A percentile compares a stretch with the other conserved stretches of the same genome.
These are phyloP conservation scores for Chionomys nivalis DNA, from an alignment of 2,113 vertebrate genomes.

Conservation along the genomic window DNA sequence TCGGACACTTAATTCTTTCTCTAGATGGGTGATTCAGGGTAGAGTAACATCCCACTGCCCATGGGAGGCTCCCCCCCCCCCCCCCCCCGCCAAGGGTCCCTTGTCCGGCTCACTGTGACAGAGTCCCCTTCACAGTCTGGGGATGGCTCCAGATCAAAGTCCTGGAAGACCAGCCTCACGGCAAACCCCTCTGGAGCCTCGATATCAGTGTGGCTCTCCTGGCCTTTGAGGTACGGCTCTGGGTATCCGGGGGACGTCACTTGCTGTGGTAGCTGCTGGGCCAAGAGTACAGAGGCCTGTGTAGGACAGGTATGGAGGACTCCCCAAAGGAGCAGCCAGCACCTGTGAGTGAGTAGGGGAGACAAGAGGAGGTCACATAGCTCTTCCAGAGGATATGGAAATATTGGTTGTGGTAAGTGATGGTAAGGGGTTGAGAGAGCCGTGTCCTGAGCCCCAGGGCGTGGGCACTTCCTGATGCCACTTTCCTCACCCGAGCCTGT, in stretches of 20 bases:
- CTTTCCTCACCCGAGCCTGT: not conserved
- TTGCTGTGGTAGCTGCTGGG: conserved; percentile 47
- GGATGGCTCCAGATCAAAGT: conserved; percentile 63
- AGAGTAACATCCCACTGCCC: not conserved
- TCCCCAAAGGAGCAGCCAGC: conserved; percentile 73
- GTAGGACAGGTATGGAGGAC: conserved; percentile 55
- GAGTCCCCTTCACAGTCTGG: conserved; percentile 61
- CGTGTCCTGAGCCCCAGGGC: not conserved
- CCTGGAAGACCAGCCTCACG: conserved; percentile 71
- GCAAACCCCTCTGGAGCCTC: conserved; percentile 64
- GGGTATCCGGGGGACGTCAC: conserved; percentile 67
- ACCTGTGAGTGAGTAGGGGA: not conserved
- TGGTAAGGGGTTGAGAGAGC: not conserved
- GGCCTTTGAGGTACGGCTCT: conserved; percentile 53
- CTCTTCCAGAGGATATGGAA: not conserved
- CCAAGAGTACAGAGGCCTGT: conserved; percentile 21
- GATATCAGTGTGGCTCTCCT: conserved; percentile 44
- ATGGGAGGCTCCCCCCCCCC: not conserved
- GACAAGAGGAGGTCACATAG: not conserved
- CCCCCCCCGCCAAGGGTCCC: not conserved
- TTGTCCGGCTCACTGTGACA: conserved; percentile 68
- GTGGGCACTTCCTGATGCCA: not conserved
- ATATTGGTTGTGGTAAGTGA: fast-evolving
- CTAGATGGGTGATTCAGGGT: not conserved
- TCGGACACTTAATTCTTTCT: not conserved